Conservation (phyloP, 2,113 vertebrate species). For the Heterocephalus glaber region DNA sequence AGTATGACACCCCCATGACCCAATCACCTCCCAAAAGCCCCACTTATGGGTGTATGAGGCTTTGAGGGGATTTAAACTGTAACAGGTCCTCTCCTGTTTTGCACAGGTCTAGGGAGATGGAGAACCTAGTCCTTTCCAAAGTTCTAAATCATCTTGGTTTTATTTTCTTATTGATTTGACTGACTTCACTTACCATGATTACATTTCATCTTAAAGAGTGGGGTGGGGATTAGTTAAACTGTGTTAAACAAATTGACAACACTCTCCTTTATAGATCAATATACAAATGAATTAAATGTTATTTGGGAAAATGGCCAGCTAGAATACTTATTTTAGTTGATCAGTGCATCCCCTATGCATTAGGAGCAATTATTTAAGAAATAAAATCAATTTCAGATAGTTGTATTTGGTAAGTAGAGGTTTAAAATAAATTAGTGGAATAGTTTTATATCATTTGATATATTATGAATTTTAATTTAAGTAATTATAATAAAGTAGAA, state of each 20-base stretch:
- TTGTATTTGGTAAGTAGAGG: slow-evolving; percentile 7
- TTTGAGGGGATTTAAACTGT: background rate
- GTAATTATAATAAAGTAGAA: slow-evolving; percentile 24
- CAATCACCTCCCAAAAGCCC: background rate
- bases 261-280: background rate
- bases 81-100: background rate
- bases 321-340: background rate
- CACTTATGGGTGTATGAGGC: background rate
- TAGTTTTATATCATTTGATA: slow-evolving; percentile 11
- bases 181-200: background rate
- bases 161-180: background rate
- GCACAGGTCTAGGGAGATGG: background rate
- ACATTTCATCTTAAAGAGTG: background rate
- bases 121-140: background rate
- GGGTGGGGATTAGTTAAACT: background rate
- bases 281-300: slow-evolving; percentile 5
- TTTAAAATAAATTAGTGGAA: slow-evolving; percentile 35
- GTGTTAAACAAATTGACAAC: background rate
- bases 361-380: slow-evolving; percentile 48
- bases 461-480: background rate
- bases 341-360: background rate
- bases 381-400: slow-evolving; percentile 1
- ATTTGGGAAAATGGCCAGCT: background rate
- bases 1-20: background rate
- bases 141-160: background rate